A percentile compares a stretch with the other conserved stretches of the same genome.
Evolutionary conservation across 1,140 invertebrate genomes (phyloP).

Genomic region (Schlechtendalia chinensis): DNA sequence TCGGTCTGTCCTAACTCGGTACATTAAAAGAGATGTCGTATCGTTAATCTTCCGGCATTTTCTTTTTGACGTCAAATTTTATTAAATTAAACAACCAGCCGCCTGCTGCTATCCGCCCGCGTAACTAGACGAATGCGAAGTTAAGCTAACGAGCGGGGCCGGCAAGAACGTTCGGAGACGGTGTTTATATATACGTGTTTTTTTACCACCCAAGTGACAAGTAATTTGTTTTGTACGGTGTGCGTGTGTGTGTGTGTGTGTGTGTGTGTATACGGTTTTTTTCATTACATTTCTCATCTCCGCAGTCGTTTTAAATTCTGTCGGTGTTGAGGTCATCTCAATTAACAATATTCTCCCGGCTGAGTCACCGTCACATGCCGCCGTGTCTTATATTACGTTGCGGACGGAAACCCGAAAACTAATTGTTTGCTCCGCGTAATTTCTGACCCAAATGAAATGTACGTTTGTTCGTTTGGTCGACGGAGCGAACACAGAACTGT

Average conservation of each 20-base stretch:
- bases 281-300: conserved; percentile 17
- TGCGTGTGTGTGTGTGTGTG: too few species aligned
- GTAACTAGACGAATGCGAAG: conserved; percentile 1
- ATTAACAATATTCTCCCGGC: conserved; percentile 1
- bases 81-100: conserved; percentile 23
- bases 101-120: not conserved
- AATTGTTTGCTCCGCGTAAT: not conserved
- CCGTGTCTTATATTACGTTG: not conserved
- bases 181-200: not conserved
- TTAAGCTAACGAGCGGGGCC: too few species aligned
- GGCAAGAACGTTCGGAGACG: not conserved
- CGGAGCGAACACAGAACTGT: too few species aligned
- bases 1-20: too few species aligned
- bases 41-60: not conserved
- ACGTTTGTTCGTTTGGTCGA: too few species aligned
- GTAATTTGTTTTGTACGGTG: conserved; percentile 17
- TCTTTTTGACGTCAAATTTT: conserved; percentile 20
- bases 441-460: not conserved
- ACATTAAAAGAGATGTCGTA: not conserved
- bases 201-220: conserved; percentile 7
- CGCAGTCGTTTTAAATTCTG: not conserved
- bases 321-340: not conserved
- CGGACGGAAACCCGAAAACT: not conserved
- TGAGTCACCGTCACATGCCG: not conserved
- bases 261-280: too few species aligned